Base-by-base conservation (phyloP, 2,888 invertebrate species). In the Drosophila nigricruria region DNA sequence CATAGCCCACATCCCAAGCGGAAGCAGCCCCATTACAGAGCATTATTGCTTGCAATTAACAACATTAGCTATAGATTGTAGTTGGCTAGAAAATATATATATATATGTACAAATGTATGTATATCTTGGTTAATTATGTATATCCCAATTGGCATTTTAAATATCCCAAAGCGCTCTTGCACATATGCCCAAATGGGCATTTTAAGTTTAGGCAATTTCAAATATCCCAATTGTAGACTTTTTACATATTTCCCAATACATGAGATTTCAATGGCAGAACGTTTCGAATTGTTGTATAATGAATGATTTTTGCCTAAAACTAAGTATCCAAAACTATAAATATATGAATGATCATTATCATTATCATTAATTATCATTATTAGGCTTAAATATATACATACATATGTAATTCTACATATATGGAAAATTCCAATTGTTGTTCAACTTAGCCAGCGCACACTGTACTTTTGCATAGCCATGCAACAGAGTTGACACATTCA, bases 1-100 rank as follows among this genome's bases (percentile, higher is more conserved):
- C 23, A 47, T 30, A 23, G 12, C 27, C 45, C 45, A 60, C 59
- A 60, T 38, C 45, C 47, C 45, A 38, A 47, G 5, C 32, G 36
- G 60, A 30, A 23, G 30, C 38, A 18, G 1, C 9, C n/a, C 62
- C 23, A 47, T 45, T 36, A 14, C 36, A 34, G 34, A 27, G 14
- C 42, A 30, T 25, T 27, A 20, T 25, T 20, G 23, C 14, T 16
- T 2, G 6, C 61, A 43, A 43, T 54, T 54, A 34, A 27, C 23
- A 49, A 5, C 27, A n/a, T 9, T 8, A 27, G 43, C 20, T 20
- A 2, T 10, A 12, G 18, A 25, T 49, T 30, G 30, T 32, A 50
- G 20, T 34, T 50, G 32, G 20, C 16, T 50, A 50, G 5, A 12
- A 30, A 27, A n/a, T 9, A 30, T 30, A 30, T 30, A 30, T 30